Base-by-base conservation (phyloP, 1,140 invertebrate genomes). In the Papilio aristodemus region DNA sequence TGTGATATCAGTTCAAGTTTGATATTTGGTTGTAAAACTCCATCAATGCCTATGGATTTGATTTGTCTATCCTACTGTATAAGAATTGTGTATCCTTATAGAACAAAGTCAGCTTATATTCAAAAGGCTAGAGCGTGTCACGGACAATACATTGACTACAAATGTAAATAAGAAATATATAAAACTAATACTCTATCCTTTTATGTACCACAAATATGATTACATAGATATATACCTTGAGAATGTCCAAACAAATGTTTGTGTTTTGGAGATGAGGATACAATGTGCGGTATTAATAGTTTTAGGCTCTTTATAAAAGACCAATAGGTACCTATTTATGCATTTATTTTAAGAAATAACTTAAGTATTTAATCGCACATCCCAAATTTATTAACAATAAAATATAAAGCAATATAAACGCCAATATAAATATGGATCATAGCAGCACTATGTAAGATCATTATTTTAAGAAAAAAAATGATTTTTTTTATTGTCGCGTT, bases 1-100 rank as follows among this genome's bases (percentile, higher is more conserved):
- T 91, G 89, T 91, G 89, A 91, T 91, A 91, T 88, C 86, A 89
- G 85, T 89, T 89, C 81, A 83, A 77, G 78, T 81, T 87, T 75
- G 79, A 75, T 71, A 70, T 72, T 72, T 67, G 69, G 69, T 62
- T 68, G 59, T 64, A 66, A 71, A 38, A 71, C 59, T 62, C 39
- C 46, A 59, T 36, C 37, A 62, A 62, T 66, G 38, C 32, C 41
- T 66, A 66, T 66, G 62, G 62, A 66, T 66, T 66, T 66, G 38
- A 32, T 39, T 66, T 66, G 14, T 43, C 62, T 66, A 32, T 46
- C 62, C 39, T 46, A 46, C 32, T 37, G 13, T 38, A 70, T 41
- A 70, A 62, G 69, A 69, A 25, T 39, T 39, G 8, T 11, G 19
- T 25, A 11, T 66, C 41, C 41, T 66, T 66, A n/a, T 66, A 43